Evolutionary conservation across 2,797 vertebrate genomes (phyloP).

Genomic region (Coregonus ussuriensis): DNA sequence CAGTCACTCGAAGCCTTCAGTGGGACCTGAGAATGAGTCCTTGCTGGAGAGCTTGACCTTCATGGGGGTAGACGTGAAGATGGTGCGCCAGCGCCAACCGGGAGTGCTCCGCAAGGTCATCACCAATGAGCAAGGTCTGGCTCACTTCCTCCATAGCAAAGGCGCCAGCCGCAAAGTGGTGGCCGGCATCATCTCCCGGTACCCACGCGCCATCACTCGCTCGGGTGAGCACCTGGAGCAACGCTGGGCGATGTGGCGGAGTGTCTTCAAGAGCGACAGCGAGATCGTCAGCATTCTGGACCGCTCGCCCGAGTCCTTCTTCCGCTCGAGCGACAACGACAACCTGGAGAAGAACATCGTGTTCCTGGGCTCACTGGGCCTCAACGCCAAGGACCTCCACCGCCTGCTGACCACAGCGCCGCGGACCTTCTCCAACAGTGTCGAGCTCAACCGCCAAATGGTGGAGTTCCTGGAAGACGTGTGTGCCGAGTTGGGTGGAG

Average conservation of each 20-base stretch:
- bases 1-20: background rate
- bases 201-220: slow-evolving; percentile 78
- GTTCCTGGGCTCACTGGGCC: slow-evolving; percentile 74
- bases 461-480: slow-evolving; percentile 71
- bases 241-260: slow-evolving; percentile 83
- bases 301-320: slow-evolving; percentile 82
- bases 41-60: slow-evolving; percentile 73
- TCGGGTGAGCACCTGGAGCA: slow-evolving; percentile 74
- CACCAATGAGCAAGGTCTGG: slow-evolving; percentile 75
- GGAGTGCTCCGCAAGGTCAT: slow-evolving; percentile 69
- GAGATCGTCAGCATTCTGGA: slow-evolving; percentile 78
- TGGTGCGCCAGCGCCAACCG: slow-evolving; percentile 70
- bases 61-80: slow-evolving; percentile 76
- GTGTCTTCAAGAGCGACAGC: slow-evolving; percentile 68
- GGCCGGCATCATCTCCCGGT: slow-evolving; percentile 80
- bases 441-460: slow-evolving; percentile 79
- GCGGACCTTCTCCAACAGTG: slow-evolving; percentile 81
- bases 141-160: slow-evolving; percentile 74
- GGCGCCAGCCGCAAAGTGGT: slow-evolving; percentile 69
- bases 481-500: slow-evolving; percentile 64
- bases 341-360: slow-evolving; percentile 80
- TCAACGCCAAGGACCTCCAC: slow-evolving; percentile 70
- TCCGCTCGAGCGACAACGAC: slow-evolving; percentile 76
- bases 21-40: slow-evolving; percentile 62
- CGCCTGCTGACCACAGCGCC: slow-evolving; percentile 76